Conservation (phyloP, 2,113 vertebrate species). For the Dascyllus trimaculatus region DNA sequence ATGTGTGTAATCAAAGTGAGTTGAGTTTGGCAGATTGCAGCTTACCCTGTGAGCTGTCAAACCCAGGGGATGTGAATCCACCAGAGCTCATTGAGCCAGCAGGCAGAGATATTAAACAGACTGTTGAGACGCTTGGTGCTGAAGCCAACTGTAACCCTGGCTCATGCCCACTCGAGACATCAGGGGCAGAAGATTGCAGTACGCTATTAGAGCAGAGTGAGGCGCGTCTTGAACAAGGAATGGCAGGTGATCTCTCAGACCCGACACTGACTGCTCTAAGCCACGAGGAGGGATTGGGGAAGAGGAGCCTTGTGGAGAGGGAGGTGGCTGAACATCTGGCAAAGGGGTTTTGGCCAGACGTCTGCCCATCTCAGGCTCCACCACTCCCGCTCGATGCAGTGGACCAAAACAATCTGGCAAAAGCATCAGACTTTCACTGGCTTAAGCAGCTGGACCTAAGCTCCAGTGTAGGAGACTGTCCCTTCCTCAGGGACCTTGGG, state of each 20-base stretch:
- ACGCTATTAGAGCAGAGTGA: slow-evolving; percentile 60
- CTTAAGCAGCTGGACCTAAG: slow-evolving; percentile 90
- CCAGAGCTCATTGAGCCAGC: slow-evolving; percentile 55
- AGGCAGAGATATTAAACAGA: slow-evolving; percentile 58
- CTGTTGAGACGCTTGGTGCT: slow-evolving; percentile 72
- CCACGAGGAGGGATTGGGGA: slow-evolving; percentile 66
- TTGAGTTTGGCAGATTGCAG: slow-evolving; percentile 63
- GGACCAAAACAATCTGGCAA: slow-evolving; percentile 83
- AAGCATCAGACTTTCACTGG: slow-evolving; percentile 92
- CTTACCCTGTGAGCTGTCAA: slow-evolving; percentile 67
- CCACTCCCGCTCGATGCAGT: slow-evolving; percentile 55
- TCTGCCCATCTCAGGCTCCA: slow-evolving; percentile 81
- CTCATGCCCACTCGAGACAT: slow-evolving; percentile 73
- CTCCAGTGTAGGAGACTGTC: slow-evolving; percentile 90
- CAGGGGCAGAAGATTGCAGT: slow-evolving; percentile 36
- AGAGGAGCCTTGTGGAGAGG: slow-evolving; percentile 92
- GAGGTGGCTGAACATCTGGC: slow-evolving; percentile 97
- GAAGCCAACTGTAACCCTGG: slow-evolving; percentile 44
- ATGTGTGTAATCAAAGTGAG: slow-evolving; percentile 65
- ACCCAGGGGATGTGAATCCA: slow-evolving; percentile 47
- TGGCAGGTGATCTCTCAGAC: slow-evolving; percentile 74
- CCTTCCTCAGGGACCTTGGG: slow-evolving; percentile 91
- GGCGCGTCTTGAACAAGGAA: slow-evolving; percentile 24
- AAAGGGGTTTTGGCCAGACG: slow-evolving; percentile 93
- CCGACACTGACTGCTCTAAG: slow-evolving; percentile 66